phyloP scores from a whole-genome alignment of 2,888 invertebrate species.

The Anodontia alba region DNA sequence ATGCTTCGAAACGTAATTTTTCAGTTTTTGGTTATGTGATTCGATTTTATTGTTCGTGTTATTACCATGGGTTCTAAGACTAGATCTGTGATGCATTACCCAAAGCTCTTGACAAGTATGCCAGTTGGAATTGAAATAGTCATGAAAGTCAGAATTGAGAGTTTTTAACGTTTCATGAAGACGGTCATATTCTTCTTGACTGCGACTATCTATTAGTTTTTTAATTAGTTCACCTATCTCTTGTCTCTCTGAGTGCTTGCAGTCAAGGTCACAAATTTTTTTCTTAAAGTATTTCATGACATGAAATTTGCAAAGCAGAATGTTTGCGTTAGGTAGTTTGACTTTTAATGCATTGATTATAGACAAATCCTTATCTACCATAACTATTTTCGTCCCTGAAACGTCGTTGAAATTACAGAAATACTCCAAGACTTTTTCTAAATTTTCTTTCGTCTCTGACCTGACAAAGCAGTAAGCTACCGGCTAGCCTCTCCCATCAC shows the following conservation, averaged over 20 bases:
- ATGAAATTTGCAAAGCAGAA: conserved; percentile 13
- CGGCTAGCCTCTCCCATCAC: conserved; percentile 8
- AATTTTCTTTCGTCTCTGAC: conserved; percentile 16
- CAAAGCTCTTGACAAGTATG: conserved; percentile 16
- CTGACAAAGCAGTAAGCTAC: conserved; percentile 2
- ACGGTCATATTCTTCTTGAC: background rate
- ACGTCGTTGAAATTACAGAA: conserved; percentile 3
- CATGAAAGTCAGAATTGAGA: background rate
- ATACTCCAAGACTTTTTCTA: conserved; percentile 1
- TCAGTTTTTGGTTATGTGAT: conserved; percentile 12
- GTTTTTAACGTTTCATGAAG: background rate
- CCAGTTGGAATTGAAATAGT: conserved; percentile 9
- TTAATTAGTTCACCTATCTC: background rate
- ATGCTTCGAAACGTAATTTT: conserved; percentile 13
- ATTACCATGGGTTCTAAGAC: background rate
- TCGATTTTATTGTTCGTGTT: conserved; percentile 19
- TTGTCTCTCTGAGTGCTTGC: background rate
- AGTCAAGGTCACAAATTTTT: background rate
- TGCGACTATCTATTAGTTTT: background rate
- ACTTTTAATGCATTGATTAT: background rate
- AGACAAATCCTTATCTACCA: conserved; percentile 13
- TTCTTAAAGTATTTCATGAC: conserved; percentile 21
- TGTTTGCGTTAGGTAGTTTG: conserved; percentile 10
- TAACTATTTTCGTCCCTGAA: background rate
- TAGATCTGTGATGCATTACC: conserved; percentile 14